Evolutionary conservation across 2,888 invertebrate genomes (phyloP).

Genomic region (Drosophila pullipes): DNA sequence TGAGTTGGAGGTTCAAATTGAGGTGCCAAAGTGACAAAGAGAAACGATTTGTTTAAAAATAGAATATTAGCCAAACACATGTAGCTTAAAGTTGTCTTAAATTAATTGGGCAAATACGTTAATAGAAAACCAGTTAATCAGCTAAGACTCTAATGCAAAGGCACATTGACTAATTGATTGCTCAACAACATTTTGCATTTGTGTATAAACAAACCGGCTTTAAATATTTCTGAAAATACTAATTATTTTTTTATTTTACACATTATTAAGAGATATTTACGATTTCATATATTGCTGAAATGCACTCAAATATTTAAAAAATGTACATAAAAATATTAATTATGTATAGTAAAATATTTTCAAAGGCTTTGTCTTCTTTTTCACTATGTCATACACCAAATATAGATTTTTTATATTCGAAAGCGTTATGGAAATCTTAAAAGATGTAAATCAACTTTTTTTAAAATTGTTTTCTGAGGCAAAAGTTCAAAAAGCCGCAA

Average conservation of each 20-base stretch:
- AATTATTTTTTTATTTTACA: neutral
- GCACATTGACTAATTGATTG: conserved; percentile 29
- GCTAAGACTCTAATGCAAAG: neutral
- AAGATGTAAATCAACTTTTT: neutral
- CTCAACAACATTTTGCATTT: neutral
- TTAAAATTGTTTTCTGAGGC: neutral
- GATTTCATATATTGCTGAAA: neutral
- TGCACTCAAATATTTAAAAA: neutral
- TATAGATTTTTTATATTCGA: neutral
- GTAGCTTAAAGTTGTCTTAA: conserved; percentile 15
- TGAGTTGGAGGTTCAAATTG: conserved; percentile 11
- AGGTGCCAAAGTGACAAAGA: conserved; percentile 1
- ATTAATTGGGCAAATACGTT: conserved; percentile 35
- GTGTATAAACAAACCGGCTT: neutral
- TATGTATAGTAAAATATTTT: neutral
- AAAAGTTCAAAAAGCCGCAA: neutral
- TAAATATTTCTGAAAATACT: neutral
- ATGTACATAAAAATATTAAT: neutral
- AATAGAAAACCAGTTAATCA: conserved; percentile 45
- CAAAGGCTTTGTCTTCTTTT: neutral
- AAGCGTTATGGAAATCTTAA: neutral
- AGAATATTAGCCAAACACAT: conserved; percentile 16
- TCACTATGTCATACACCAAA: neutral
- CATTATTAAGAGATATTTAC: neutral
- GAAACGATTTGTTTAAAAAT: conserved; percentile 20